Evolutionary conservation across 1,140 invertebrate genomes (phyloP), one percentile per base, ranked within the genome.

Genomic region (Pogonomyrmex barbatus): DNA sequence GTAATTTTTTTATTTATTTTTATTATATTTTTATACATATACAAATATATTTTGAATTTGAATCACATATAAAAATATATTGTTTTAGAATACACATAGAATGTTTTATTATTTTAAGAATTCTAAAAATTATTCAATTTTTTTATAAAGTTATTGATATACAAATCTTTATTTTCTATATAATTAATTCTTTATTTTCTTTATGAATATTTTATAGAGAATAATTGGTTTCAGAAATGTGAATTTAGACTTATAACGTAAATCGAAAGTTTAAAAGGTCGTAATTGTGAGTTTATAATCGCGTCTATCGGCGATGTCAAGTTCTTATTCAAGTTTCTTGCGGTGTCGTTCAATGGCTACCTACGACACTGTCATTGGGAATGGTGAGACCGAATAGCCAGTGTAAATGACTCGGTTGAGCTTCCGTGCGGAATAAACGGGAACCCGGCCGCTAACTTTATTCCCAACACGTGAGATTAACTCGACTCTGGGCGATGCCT

Each of bases 381-480:
- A 68, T 30, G 30, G 45, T 5, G 33, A 70, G 83, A 90, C 90
- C 89, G 83, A 79, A 84, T 90, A 83, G 70, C 87, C 50, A 68
- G 88, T 87, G 91, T 89, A 90, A 91, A 91, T 92, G 89, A 78
- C 87, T 89, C 75, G 82, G 83, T 86, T 58, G 89, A 85, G 83
- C 75, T 84, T 70, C 56, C 78, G 86, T 65, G 86, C 5, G 78
- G 70, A 47, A 73, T 88, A 89, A 87, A 89, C 89, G 87, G 82
- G 76, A 68, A 84, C 75, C 85, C 50, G 71, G 84, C 81, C 78
- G 86, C 87, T 91, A 92, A 92, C 90, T 92, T 92, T 92, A 92
- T 92, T 92, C 86, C 87, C 88, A 92, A 92, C 90, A 92, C 90
- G 91, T 92, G 86, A 92, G 90, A 92, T 92, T 87, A 90, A 92